phyloP scores from a whole-genome alignment of 1,140 invertebrate genomes.

The Teleogryllus occipitalis region DNA sequence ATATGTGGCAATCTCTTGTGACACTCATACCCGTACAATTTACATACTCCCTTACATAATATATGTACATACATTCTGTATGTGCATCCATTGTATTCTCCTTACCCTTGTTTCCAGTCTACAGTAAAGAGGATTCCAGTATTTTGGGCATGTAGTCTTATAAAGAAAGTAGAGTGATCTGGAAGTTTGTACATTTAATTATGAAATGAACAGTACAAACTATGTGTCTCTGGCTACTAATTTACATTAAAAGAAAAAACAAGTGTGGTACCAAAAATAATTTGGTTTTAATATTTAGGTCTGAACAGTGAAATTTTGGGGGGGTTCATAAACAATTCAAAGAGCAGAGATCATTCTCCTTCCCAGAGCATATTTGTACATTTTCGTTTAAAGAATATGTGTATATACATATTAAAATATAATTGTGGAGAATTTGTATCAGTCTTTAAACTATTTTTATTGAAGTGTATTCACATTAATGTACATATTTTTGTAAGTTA shows the following conservation, averaged over 20 bases:
- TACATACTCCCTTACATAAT: not conserved
- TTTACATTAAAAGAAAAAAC: not conserved
- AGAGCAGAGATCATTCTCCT: too few species aligned
- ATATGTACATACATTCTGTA: not conserved
- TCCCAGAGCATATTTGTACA: not conserved
- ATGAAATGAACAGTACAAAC: not conserved
- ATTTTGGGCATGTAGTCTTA: not conserved
- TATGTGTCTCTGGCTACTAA: not conserved
- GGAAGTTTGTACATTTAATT: not conserved
- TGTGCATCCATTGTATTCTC: not conserved
- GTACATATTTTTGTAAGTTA: constrained; percentile 6
- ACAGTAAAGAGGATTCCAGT: not conserved
- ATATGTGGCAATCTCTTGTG: not conserved
- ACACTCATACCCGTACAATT: not conserved
- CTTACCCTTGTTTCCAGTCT: not conserved
- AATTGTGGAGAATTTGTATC: not conserved
- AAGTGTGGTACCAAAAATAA: not conserved
- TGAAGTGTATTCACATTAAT: constrained; percentile 1
- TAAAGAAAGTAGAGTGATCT: not conserved
- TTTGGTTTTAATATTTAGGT: too few species aligned
- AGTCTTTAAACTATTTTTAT: constrained; percentile 6
- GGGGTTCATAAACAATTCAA: too few species aligned
- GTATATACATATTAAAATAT: constrained; percentile 3
- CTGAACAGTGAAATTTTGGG: too few species aligned
- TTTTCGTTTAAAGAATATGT: constrained; percentile 2